These are phyloP conservation scores for Cladorhizidae sp. DNA, from an alignment of 37 sponge, comb jelly and placozoan genomes.

Conservation along the genomic window DNA sequence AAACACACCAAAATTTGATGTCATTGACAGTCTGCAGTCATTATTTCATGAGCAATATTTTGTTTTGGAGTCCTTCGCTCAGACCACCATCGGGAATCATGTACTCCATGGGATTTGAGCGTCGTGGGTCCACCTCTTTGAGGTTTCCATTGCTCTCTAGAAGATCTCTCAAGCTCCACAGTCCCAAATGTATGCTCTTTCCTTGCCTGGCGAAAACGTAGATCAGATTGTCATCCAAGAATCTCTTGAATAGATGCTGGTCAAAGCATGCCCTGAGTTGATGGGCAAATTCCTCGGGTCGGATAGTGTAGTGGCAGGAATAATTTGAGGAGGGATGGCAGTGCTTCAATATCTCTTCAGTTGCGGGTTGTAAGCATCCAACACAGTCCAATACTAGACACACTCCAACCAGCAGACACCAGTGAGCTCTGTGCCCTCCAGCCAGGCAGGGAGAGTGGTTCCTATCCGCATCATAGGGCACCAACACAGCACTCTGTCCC, in stretches of 20 bases:
- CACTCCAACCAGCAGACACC: constrained; percentile 55
- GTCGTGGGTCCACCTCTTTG: constrained; percentile 26
- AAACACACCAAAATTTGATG: too few relatives aligned
- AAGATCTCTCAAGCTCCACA: constrained; percentile 40
- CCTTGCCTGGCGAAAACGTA: constrained; percentile 64
- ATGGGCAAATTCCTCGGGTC: background rate
- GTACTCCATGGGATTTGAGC: constrained; percentile 16
- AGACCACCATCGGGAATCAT: constrained; percentile 52
- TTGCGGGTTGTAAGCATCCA: background rate
- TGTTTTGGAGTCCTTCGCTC: background rate
- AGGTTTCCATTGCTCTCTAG: constrained; percentile 45
- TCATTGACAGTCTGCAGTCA: too few relatives aligned
- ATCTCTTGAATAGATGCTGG: background rate
- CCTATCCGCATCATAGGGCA: constrained; percentile 70
- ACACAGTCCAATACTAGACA: background rate
- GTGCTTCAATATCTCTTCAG: background rate
- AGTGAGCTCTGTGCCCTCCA: constrained; percentile 66
- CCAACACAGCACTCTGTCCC: constrained; percentile 10
- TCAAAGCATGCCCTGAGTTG: too few relatives aligned
- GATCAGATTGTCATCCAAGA: background rate
- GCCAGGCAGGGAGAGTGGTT: constrained; percentile 58
- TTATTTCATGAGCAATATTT: constrained; percentile 11
- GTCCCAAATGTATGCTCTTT: constrained; percentile 50
- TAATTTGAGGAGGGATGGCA: background rate
- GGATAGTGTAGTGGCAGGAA: background rate